Conservation (phyloP, 1,140 invertebrate species). For the Drosophila obscura region DNA sequence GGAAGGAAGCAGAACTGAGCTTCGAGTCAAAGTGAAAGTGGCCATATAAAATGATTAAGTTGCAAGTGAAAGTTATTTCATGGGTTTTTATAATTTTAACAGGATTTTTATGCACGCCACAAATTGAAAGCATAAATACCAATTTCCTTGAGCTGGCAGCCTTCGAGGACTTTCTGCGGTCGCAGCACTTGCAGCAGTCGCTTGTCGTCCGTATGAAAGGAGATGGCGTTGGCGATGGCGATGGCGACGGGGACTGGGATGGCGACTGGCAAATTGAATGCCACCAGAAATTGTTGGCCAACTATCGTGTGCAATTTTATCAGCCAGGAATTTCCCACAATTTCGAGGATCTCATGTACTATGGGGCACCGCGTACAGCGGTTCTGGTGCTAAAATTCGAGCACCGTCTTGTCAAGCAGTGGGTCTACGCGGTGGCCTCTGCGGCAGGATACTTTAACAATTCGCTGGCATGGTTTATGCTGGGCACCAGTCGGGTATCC, state of each 20-base stretch:
- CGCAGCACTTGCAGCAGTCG: constrained; percentile 57
- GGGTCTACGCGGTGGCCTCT: constrained; percentile 43
- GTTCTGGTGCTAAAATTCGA: constrained; percentile 47
- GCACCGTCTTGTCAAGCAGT: constrained; percentile 15
- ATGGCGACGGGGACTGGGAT: constrained; percentile 1
- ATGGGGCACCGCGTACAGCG: constrained; percentile 58
- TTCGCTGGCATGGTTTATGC: constrained; percentile 65
- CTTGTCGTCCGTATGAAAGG: constrained; percentile 33
- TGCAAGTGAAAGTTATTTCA: constrained; percentile 80
- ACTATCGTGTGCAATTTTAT: constrained; percentile 71
- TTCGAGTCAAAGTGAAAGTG: constrained; percentile 49
- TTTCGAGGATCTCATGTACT: constrained; percentile 60
- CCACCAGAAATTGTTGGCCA: constrained; percentile 59
- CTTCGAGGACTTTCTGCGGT: constrained; percentile 66
- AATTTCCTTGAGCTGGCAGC: constrained; percentile 72
- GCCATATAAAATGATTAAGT: constrained; percentile 76
- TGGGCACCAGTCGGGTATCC: constrained; percentile 21
- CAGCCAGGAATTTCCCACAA: constrained; percentile 26
- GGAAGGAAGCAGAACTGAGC: background rate
- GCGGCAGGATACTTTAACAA: constrained; percentile 59
- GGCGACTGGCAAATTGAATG: constrained; percentile 34
- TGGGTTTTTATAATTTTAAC: constrained; percentile 76
- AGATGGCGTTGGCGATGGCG: background rate
- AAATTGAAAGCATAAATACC: constrained; percentile 81
- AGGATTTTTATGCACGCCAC: constrained; percentile 59